Evolutionary conservation across 2,888 invertebrate genomes (phyloP).

Genomic region (Ormyrus pomaceus): DNA sequence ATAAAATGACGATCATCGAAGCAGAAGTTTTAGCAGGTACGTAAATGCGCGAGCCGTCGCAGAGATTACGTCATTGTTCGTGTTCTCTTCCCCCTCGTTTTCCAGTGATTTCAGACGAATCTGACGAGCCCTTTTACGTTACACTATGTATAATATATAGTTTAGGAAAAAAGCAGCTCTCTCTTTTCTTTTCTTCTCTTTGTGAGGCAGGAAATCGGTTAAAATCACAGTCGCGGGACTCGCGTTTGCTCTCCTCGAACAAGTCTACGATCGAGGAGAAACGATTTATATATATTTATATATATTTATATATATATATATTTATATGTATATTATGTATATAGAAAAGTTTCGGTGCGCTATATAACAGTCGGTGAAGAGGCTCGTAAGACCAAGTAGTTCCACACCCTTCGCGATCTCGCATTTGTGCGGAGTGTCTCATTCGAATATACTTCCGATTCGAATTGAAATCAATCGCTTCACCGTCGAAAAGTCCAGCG

Average conservation of each 20-base stretch:
- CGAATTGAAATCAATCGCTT: too few relatives aligned
- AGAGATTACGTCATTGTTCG: constrained; percentile 8
- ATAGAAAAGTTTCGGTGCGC: constrained; percentile 50
- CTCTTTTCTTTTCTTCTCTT: constrained; percentile 22
- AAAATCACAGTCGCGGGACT: constrained; percentile 57
- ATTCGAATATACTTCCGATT: too few relatives aligned
- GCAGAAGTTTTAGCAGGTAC: constrained; percentile 53
- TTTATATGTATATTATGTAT: constrained; percentile 39
- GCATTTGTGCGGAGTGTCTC: background rate
- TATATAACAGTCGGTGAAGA: constrained; percentile 44
- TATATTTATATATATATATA: constrained; percentile 32
- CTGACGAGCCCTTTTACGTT: constrained; percentile 11
- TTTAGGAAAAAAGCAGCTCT: constrained; percentile 48
- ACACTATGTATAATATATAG: constrained; percentile 23
- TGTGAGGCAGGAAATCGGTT: constrained; percentile 56
- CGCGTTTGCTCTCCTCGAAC: constrained; percentile 32
- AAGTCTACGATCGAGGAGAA: constrained; percentile 26
- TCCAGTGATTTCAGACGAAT: constrained; percentile 13
- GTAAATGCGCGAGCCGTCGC: constrained; percentile 44
- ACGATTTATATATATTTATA: constrained; percentile 30
- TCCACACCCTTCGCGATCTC: background rate
- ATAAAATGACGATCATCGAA: constrained; percentile 36
- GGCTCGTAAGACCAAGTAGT: background rate
- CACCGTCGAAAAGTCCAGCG: too few relatives aligned
- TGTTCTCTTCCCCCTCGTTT: constrained; percentile 8